phyloP scores from a whole-genome alignment of 2,113 vertebrate genomes.

The Paraplagusia blochii region DNA sequence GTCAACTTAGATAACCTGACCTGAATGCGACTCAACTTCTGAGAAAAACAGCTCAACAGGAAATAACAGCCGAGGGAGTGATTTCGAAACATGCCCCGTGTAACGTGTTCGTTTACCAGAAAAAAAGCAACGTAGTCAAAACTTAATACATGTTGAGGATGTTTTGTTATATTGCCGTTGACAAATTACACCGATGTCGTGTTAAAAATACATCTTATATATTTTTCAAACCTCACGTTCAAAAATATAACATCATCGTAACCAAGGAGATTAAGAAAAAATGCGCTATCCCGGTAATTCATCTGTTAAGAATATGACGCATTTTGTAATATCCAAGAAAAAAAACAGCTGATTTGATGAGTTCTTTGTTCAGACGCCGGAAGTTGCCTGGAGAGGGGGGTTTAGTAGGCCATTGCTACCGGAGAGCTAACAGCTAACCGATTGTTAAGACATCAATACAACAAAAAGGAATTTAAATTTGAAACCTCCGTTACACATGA shows the following conservation, averaged over 20 bases:
- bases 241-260: too few relatives aligned
- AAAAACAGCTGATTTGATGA: constrained; percentile 38
- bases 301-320: too few relatives aligned
- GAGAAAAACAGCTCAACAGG: background rate
- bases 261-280: too few relatives aligned
- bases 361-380: constrained; percentile 69
- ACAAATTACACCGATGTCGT: too few relatives aligned
- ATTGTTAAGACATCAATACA: constrained; percentile 4
- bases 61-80: background rate
- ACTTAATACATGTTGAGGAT: too few relatives aligned
- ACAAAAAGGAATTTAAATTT: background rate
- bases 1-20: background rate
- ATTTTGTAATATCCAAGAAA: background rate
- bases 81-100: constrained; percentile 1
- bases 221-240: too few relatives aligned
- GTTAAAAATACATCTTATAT: too few relatives aligned
- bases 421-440: constrained; percentile 27
- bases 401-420: constrained; percentile 32
- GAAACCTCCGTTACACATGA: too few relatives aligned
- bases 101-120: background rate
- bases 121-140: too few relatives aligned
- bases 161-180: too few relatives aligned
- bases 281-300: too few relatives aligned
- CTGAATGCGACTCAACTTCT: background rate
- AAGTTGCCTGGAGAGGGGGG: constrained; percentile 52